Percentiles rank a stretch among this genome's conserved stretches.
phyloP scores from a whole-genome alignment of 2,797 vertebrate genomes.

The Ceryle rudis region DNA sequence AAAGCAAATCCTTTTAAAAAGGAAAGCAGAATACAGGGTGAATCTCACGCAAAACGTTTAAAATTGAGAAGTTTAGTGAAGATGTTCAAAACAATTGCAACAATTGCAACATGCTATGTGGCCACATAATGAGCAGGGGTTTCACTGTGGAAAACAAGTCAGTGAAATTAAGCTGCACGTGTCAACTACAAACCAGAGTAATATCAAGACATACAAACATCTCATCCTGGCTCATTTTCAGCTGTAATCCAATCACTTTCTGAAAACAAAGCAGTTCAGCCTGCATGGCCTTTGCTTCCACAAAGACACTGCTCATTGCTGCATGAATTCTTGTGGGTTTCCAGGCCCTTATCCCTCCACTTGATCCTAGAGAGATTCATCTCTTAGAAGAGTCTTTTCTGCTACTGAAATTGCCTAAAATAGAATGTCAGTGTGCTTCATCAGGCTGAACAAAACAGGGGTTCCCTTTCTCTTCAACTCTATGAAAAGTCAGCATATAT shows the following conservation, averaged over 20 bases:
- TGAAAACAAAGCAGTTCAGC: background rate
- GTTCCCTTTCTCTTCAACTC: background rate
- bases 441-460: background rate
- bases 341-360: background rate
- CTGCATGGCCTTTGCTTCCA: background rate
- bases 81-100: background rate
- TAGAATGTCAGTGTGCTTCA: background rate
- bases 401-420: background rate
- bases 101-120: background rate
- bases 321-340: background rate
- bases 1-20: background rate
- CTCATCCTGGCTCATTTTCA: background rate
- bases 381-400: background rate
- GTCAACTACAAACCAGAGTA: background rate
- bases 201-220: background rate
- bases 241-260: background rate
- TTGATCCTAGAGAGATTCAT: background rate
- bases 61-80: background rate
- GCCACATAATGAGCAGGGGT: background rate
- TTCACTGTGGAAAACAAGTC: background rate
- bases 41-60: background rate
- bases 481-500: background rate
- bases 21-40: background rate
- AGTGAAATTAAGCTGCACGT: background rate
- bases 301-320: background rate